phyloP scores from a whole-genome alignment of 2,888 invertebrate genomes.

The Neoitamus cyanurus region DNA sequence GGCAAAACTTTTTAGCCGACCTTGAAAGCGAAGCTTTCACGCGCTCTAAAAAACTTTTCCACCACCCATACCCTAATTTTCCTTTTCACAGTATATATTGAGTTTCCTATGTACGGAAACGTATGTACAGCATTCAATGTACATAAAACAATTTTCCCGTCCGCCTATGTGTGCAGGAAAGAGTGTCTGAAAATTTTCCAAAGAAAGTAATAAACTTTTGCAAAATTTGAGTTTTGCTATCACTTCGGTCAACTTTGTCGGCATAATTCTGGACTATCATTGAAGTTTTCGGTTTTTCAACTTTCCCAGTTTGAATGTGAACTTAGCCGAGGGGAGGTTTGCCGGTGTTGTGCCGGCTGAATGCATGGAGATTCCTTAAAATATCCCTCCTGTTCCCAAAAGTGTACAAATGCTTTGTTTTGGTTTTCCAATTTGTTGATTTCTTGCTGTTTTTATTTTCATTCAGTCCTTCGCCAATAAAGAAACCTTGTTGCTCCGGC shows the following conservation, averaged over 20 bases:
- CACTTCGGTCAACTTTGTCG: slow-evolving; percentile 47
- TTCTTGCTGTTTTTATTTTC: not conserved
- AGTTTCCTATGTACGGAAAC: not conserved
- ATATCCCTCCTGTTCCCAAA: slow-evolving; percentile 8
- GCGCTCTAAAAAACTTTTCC: slow-evolving; percentile 44
- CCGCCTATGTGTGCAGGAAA: slow-evolving; percentile 36
- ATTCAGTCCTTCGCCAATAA: not conserved
- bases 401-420: slow-evolving; percentile 25
- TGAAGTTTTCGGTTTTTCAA: slow-evolving; percentile 44
- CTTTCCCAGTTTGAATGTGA: slow-evolving; percentile 18
- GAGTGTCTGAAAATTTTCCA: slow-evolving; percentile 44
- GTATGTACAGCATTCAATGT: not conserved
- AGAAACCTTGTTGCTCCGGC: not conserved
- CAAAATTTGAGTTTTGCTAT: slow-evolving; percentile 45
- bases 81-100: slow-evolving; percentile 31
- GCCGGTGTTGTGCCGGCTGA: not conserved
- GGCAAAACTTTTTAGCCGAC: slow-evolving; percentile 53
- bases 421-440: not conserved
- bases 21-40: slow-evolving; percentile 50
- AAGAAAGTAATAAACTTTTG: slow-evolving; percentile 46
- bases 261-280: slow-evolving; percentile 47
- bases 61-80: slow-evolving; percentile 41
- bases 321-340: not conserved
- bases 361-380: not conserved
- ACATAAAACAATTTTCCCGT: not conserved